phyloP scores from a whole-genome alignment of 2,888 invertebrate genomes.

The Cetonia aurata region DNA sequence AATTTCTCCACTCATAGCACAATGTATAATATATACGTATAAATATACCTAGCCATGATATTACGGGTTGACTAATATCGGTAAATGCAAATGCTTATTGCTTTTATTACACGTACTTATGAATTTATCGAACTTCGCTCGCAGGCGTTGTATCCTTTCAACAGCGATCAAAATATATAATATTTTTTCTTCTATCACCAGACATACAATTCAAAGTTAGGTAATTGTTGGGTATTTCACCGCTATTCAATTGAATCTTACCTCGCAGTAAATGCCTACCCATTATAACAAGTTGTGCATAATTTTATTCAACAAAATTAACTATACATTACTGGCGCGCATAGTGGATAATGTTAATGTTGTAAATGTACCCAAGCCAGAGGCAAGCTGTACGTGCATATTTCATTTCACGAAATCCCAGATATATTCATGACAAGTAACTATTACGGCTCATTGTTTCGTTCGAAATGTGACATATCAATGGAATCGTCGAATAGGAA shows the following conservation, averaged over 20 bases:
- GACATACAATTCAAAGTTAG: background rate
- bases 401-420: conserved; percentile 26
- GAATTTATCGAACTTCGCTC: too few relatives aligned
- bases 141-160: too few relatives aligned
- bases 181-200: too few relatives aligned
- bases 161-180: too few relatives aligned
- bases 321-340: too few relatives aligned
- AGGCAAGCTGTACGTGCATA: conserved; percentile 4
- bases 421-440: conserved; percentile 29
- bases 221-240: conserved; percentile 15
- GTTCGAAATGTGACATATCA: conserved; percentile 23
- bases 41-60: too few relatives aligned
- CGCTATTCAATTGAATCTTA: conserved; percentile 20
- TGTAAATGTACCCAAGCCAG: background rate
- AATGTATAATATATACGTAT: too few relatives aligned
- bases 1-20: too few relatives aligned
- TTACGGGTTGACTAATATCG: too few relatives aligned
- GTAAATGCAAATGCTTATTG: too few relatives aligned
- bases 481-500: conserved; percentile 31
- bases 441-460: conserved; percentile 30
- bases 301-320: conserved; percentile 17
- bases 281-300: conserved; percentile 17
- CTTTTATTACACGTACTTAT: too few relatives aligned
- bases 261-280: background rate
- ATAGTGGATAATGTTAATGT: too few relatives aligned